Conservation (phyloP, 2,113 vertebrate species). For the Desmodus rotundus region DNA sequence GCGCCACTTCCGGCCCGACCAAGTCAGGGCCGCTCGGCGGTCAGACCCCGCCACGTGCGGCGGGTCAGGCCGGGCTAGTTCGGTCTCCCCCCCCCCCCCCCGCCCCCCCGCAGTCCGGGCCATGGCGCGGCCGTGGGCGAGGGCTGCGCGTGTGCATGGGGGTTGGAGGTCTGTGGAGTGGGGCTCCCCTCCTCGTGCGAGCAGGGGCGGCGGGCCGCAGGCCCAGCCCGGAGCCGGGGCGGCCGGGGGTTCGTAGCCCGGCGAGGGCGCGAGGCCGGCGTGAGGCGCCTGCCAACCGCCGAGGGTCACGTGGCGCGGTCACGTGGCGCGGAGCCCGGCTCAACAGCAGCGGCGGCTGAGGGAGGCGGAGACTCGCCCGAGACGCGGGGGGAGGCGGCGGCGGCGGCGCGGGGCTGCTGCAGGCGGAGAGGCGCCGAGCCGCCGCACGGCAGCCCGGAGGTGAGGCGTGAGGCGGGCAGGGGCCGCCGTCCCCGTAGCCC, state of each 20-base stretch:
- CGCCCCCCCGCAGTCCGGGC: not conserved
- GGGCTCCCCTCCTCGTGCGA: not conserved
- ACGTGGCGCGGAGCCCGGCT: constrained; percentile 57
- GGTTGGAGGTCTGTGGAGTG: not conserved
- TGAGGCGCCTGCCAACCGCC: not conserved
- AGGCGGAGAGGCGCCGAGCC: constrained; percentile 52
- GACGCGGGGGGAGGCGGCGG: constrained; percentile 37
- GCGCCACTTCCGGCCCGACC: not conserved
- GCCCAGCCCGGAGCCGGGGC: too few relatives aligned
- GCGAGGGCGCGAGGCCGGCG: not conserved
- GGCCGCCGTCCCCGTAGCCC: not conserved
- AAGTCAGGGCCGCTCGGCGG: not conserved
- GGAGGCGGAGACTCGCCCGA: constrained; percentile 52
- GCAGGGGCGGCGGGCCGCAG: not conserved
- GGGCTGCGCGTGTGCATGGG: not conserved
- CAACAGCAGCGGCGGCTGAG: constrained; percentile 8
- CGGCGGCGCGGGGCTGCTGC: constrained; percentile 36
- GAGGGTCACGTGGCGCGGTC: constrained; percentile 48
- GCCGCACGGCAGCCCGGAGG: constrained; percentile 52
- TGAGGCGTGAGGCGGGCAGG: constrained; percentile 48
- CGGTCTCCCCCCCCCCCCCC: fast-evolving
- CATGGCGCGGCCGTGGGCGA: fast-evolving
- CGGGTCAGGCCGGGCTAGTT: fast-evolving
- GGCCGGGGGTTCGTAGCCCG: not conserved
- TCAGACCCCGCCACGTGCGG: too few relatives aligned